A percentile compares a stretch with the other conserved stretches of the same genome.
Evolutionary conservation across 2,888 invertebrate genomes (phyloP).

Genomic region (Melipona bicolor): DNA sequence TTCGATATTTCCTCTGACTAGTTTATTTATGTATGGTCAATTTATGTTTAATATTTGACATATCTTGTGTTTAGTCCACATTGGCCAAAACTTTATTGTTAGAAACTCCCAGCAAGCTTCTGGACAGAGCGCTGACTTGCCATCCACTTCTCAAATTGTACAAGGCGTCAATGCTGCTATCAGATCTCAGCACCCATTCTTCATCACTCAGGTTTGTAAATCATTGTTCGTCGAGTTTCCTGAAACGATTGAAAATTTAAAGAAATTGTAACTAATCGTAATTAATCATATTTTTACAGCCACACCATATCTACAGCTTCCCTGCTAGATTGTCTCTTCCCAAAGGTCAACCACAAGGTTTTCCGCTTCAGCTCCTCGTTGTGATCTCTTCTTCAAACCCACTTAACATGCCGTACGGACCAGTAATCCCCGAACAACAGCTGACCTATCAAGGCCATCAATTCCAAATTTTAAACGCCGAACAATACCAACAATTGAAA

Average conservation of each 20-base stretch:
- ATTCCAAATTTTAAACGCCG: constrained; percentile 74
- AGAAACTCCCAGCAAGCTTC: constrained; percentile 88
- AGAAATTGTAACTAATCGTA: not conserved
- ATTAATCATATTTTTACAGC: constrained; percentile 77
- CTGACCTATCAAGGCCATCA: constrained; percentile 74
- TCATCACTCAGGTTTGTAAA: constrained; percentile 78
- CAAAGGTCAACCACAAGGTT: constrained; percentile 87
- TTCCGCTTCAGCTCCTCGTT: constrained; percentile 87
- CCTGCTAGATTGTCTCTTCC: constrained; percentile 88
- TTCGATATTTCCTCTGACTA: not conserved
- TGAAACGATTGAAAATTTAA: not conserved
- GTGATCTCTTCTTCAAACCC: constrained; percentile 86
- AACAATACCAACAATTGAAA: constrained; percentile 71
- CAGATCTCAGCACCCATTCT: constrained; percentile 81
- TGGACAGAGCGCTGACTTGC: constrained; percentile 82
- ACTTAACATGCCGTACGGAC: constrained; percentile 84
- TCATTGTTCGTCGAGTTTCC: not conserved
- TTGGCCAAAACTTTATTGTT: constrained; percentile 89
- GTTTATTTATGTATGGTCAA: not conserved
- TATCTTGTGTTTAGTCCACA: constrained; percentile 83
- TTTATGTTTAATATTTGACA: not conserved
- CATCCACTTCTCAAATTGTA: constrained; percentile 88
- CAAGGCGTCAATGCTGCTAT: constrained; percentile 87
- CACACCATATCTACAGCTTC: constrained; percentile 85
- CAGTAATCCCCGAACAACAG: constrained; percentile 82